These are phyloP conservation scores for Apis laboriosa DNA, from an alignment of 1,140 invertebrate species.

Conservation along the genomic window DNA sequence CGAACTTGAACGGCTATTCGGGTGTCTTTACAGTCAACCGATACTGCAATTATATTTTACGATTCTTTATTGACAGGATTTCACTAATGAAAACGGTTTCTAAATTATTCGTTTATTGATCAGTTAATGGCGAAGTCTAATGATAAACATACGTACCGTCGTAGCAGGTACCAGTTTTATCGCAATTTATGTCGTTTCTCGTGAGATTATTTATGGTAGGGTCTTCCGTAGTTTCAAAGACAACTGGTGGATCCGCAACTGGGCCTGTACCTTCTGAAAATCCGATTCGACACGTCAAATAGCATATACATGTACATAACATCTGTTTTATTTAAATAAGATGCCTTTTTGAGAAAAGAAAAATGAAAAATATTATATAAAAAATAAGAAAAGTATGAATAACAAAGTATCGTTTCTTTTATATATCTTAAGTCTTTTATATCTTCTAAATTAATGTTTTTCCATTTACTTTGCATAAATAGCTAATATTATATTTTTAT, in stretches of 20 bases:
- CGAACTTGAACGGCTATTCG: conserved; percentile 95
- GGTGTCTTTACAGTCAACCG: conserved; percentile 96
- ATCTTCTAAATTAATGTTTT: too few species aligned
- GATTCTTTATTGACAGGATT: background rate
- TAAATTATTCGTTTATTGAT: background rate
- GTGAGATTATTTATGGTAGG: conserved; percentile 86
- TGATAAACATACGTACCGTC: conserved; percentile 85
- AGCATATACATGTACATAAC: too few species aligned
- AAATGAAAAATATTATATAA: too few species aligned
- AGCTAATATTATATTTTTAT: too few species aligned
- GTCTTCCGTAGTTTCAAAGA: conserved; percentile 88
- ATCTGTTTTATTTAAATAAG: too few species aligned
- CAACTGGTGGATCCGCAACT: conserved; percentile 82
- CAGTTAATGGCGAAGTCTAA: background rate
- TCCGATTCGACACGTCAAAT: background rate
- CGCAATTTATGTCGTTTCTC: conserved; percentile 92
- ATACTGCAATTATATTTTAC: conserved; percentile 84
- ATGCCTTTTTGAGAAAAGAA: too few species aligned
- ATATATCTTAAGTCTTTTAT: too few species aligned
- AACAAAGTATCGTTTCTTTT: too few species aligned
- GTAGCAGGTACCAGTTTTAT: conserved; percentile 96
- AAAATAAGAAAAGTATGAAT: too few species aligned
- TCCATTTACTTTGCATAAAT: too few species aligned
- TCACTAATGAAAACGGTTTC: background rate
- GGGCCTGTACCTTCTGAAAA: conserved; percentile 62